These are phyloP conservation scores for Neuroterus valhalla DNA, from an alignment of 1,140 invertebrate genomes.

Conservation along the genomic window DNA sequence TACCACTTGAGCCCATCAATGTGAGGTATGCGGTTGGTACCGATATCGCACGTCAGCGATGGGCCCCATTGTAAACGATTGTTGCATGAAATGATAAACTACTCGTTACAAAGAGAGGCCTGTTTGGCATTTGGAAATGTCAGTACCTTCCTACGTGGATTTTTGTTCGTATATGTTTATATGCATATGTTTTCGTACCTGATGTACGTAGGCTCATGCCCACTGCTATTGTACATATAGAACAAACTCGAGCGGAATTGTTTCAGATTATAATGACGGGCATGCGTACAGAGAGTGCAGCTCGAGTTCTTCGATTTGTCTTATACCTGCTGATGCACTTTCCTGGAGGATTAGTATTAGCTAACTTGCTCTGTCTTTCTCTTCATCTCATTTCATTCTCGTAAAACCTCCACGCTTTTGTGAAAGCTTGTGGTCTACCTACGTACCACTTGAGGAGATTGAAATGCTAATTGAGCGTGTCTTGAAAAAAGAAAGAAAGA, in stretches of 20 bases:
- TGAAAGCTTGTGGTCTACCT: slow-evolving; percentile 43
- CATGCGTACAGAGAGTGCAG: slow-evolving; percentile 37
- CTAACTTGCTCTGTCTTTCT: neutral
- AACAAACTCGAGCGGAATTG: slow-evolving; percentile 50
- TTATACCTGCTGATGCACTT: slow-evolving; percentile 10
- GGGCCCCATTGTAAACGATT: slow-evolving; percentile 42
- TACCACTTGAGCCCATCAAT: slow-evolving; percentile 38
- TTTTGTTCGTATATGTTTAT: slow-evolving; percentile 32
- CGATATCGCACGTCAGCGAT: slow-evolving; percentile 37
- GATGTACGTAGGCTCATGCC: slow-evolving; percentile 42
- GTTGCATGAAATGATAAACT: slow-evolving; percentile 61
- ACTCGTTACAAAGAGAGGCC: slow-evolving; percentile 50
- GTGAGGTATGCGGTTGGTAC: slow-evolving; percentile 36
- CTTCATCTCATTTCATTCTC: neutral
- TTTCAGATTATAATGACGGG: slow-evolving; percentile 39
- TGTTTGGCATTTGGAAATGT: slow-evolving; percentile 69
- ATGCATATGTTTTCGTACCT: neutral
- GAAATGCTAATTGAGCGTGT: slow-evolving; percentile 19
- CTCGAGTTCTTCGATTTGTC: slow-evolving; percentile 20
- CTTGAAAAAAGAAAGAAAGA: neutral
- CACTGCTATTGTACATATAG: slow-evolving; percentile 55
- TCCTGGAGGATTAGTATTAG: neutral
- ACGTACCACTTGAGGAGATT: slow-evolving; percentile 3
- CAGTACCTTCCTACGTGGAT: slow-evolving; percentile 63
- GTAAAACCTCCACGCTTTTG: slow-evolving; percentile 44